phyloP scores from a whole-genome alignment of 2,113 vertebrate species.

The Crotophaga sulcirostris region DNA sequence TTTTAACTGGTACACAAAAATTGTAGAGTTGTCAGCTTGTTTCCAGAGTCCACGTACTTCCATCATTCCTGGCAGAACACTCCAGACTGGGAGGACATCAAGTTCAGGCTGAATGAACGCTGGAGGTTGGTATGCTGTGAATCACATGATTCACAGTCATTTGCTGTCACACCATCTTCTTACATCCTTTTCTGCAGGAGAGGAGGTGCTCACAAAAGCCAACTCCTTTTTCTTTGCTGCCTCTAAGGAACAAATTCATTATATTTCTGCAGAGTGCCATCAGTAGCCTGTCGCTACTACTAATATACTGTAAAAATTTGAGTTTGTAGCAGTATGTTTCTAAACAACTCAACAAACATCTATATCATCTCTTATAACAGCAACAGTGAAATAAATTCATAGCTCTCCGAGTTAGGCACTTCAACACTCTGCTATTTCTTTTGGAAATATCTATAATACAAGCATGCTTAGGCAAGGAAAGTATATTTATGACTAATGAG shows the following conservation, averaged over 20 bases:
- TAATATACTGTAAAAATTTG: background rate
- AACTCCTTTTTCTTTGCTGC: background rate
- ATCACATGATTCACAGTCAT: background rate
- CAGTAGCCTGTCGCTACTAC: background rate
- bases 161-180: background rate
- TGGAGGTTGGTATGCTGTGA: background rate
- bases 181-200: background rate
- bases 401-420: background rate
- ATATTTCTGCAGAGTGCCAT: background rate
- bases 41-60: background rate
- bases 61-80: background rate
- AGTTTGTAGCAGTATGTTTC: background rate
- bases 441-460: slow-evolving; percentile 14
- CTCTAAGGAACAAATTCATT: background rate
- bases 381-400: background rate
- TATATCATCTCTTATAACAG: background rate
- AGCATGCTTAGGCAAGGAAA: slow-evolving; percentile 6
- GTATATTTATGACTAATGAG: slow-evolving; percentile 22
- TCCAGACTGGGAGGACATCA: background rate
- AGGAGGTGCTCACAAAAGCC: background rate
- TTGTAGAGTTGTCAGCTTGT: background rate
- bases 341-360: background rate
- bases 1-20: background rate
- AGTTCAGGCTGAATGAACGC: background rate
- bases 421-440: background rate